Conservation (phyloP, 2,888 invertebrate genomes). For the Andrena camellia region DNA sequence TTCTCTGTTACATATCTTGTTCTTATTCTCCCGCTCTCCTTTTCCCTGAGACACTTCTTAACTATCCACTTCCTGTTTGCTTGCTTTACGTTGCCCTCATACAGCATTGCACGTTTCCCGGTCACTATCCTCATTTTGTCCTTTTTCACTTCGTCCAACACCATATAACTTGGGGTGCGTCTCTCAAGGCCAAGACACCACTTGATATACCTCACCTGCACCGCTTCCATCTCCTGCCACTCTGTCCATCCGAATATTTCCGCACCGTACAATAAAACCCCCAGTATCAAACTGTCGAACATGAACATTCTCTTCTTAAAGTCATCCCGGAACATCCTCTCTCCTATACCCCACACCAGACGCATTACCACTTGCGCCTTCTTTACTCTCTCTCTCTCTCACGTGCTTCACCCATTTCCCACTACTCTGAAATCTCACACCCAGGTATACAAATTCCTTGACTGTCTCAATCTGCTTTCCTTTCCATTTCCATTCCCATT, state of each 20-base stretch:
- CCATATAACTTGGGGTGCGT: background rate
- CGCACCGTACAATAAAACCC: background rate
- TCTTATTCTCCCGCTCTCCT: background rate
- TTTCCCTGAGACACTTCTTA: background rate
- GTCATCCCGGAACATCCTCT: background rate
- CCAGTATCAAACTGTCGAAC: background rate
- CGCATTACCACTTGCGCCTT: background rate
- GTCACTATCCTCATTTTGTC: background rate
- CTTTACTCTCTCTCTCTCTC: slow-evolving; percentile 6
- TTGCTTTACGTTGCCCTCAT: background rate
- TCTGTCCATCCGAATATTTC: background rate
- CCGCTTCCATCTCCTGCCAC: background rate
- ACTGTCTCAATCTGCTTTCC: background rate
- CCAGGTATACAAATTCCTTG: slow-evolving; percentile 8
- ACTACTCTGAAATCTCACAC: background rate
- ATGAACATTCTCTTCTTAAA: background rate
- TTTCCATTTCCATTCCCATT: slow-evolving; percentile 1
- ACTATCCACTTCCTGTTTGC: background rate
- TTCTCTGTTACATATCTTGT: no score
- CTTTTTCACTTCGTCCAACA: background rate
- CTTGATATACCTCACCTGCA: background rate
- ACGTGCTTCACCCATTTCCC: background rate
- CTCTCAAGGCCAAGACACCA: background rate
- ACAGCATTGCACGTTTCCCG: background rate
- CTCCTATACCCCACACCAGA: background rate